These are phyloP conservation scores for Pelecanoides urinatrix DNA, from an alignment of 2,113 vertebrate species.

Conservation along the genomic window DNA sequence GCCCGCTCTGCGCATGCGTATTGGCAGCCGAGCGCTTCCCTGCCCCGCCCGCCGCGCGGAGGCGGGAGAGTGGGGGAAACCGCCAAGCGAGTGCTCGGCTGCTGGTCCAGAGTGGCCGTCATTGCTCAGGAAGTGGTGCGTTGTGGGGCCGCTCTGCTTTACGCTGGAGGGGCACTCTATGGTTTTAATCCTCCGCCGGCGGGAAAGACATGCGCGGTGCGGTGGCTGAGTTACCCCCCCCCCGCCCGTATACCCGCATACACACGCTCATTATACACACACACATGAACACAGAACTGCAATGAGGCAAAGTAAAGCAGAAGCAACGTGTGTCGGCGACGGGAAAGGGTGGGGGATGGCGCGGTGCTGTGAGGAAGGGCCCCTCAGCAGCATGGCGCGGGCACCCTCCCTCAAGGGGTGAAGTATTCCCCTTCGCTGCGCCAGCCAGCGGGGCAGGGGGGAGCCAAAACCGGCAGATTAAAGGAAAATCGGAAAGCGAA, in stretches of 20 bases:
- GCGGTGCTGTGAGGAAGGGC: neutral
- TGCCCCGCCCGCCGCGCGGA: too few relatives aligned
- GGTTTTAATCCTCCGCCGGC: neutral
- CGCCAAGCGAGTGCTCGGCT: neutral
- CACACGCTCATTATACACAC: rapidly evolving
- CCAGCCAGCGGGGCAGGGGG: too few relatives aligned
- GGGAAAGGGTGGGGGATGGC: too few relatives aligned
- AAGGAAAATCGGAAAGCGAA: neutral
- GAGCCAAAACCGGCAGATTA: neutral
- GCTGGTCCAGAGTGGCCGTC: neutral
- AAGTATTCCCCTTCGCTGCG: too few relatives aligned
- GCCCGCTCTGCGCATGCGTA: neutral
- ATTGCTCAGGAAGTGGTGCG: rapidly evolving
- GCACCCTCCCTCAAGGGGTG: rapidly evolving
- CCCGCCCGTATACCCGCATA: rapidly evolving
- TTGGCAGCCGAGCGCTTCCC: too few relatives aligned
- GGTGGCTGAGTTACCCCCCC: too few relatives aligned
- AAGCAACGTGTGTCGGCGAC: rapidly evolving
- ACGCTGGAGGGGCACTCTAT: rapidly evolving
- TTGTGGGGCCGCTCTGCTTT: neutral
- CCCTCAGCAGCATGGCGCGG: rapidly evolving
- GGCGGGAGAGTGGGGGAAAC: neutral
- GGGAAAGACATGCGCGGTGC: neutral
- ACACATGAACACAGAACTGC: rapidly evolving
- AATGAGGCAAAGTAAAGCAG: neutral